Percentiles rank a stretch among this genome's conserved stretches.
phyloP scores from a whole-genome alignment of 2,113 vertebrate genomes.

The Atlantisia rogersi region DNA sequence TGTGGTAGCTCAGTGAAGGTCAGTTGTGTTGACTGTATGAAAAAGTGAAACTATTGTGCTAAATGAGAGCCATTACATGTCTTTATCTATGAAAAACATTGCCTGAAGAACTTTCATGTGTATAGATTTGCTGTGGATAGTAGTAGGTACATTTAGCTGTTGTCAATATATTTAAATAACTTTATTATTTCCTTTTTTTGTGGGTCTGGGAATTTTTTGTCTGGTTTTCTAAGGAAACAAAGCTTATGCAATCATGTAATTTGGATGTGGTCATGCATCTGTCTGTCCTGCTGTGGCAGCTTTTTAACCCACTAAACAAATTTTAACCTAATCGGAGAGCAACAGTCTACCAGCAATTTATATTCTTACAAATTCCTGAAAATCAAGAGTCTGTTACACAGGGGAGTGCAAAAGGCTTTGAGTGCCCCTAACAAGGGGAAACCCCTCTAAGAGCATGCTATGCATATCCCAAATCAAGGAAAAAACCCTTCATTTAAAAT shows the following conservation, averaged over 20 bases:
- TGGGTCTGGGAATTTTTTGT: background rate
- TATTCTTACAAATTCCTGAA: background rate
- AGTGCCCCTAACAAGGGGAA: background rate
- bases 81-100: background rate
- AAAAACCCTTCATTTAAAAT: background rate
- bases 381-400: background rate
- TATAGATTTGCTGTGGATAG: background rate
- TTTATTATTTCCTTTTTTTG: background rate
- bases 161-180: background rate
- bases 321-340: background rate
- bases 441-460: background rate
- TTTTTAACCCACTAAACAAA: background rate
- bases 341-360: background rate
- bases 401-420: background rate
- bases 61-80: background rate
- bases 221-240: slow-evolving; percentile 6
- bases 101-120: background rate
- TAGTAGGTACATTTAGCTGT: background rate
- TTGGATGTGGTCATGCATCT: background rate
- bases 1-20: background rate
- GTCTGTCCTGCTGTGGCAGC: background rate
- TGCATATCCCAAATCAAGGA: background rate
- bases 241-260: background rate
- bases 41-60: background rate
- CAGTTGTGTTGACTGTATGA: background rate